Conservation (phyloP, 2,113 vertebrate genomes). For the Oncorhynchus kisutch region DNA sequence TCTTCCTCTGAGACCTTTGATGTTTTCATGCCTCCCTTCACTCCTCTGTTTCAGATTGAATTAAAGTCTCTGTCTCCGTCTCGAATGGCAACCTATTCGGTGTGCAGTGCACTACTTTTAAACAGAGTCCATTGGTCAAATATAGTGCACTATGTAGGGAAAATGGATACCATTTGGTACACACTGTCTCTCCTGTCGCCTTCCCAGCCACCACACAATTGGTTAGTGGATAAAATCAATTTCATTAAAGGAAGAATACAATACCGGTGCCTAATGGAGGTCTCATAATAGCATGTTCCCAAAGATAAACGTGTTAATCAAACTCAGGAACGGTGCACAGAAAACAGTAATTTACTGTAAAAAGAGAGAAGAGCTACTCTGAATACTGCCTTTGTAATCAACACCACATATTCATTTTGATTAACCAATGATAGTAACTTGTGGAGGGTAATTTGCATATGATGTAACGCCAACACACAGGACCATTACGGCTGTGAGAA, state of each 20-base stretch:
- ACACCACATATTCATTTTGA: slow-evolving; percentile 50
- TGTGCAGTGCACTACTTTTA: no score
- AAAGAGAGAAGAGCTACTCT: slow-evolving; percentile 32
- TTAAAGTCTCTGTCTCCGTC: slow-evolving; percentile 38
- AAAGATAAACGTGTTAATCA: slow-evolving; percentile 72
- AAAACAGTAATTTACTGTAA: slow-evolving; percentile 64
- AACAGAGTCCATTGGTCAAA: no score
- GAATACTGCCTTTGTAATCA: slow-evolving; percentile 60
- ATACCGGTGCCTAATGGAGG: slow-evolving; percentile 67
- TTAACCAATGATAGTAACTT: slow-evolving; percentile 43
- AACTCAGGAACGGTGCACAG: slow-evolving; percentile 51
- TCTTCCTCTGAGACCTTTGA: slow-evolving; percentile 52
- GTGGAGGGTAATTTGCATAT: slow-evolving; percentile 42
- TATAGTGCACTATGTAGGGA: no score
- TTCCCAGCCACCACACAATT: slow-evolving; percentile 34
- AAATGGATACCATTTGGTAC: no score
- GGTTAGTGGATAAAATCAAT: slow-evolving; percentile 62
- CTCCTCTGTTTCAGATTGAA: slow-evolving; percentile 56
- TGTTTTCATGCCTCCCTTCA: slow-evolving; percentile 58
- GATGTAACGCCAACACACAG: slow-evolving; percentile 25
- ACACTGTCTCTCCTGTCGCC: no score
- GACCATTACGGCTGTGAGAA: not conserved
- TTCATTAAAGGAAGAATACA: slow-evolving; percentile 68
- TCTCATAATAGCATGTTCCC: slow-evolving; percentile 73
- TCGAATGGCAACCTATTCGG: no score